phyloP scores from a whole-genome alignment of 2,797 vertebrate species.

The Coregonus ussuriensis region DNA sequence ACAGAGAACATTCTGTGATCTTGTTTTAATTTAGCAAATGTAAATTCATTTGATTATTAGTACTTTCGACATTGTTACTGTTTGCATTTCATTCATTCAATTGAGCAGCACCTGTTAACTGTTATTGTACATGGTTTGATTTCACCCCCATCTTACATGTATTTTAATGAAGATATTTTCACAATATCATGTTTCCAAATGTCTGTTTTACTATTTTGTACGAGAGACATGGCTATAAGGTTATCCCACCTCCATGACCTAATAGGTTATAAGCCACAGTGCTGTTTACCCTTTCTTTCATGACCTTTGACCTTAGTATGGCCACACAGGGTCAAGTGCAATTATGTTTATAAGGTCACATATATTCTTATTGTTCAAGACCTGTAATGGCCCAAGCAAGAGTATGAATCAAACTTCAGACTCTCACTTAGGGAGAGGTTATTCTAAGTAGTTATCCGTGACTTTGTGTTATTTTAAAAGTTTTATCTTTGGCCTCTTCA shows the following conservation, averaged over 20 bases:
- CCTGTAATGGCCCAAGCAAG: background rate
- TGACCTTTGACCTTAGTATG: background rate
- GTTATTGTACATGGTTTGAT: conserved; percentile 5
- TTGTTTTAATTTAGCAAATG: background rate
- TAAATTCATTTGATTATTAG: background rate
- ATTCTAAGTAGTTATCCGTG: conserved; percentile 18
- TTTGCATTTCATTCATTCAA: background rate
- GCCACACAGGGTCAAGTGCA: background rate
- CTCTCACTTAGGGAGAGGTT: background rate
- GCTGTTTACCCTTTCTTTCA: background rate
- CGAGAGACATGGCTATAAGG: background rate
- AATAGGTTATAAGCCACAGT: background rate
- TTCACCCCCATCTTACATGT: background rate
- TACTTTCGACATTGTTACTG: background rate
- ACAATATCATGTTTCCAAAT: background rate
- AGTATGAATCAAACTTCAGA: background rate
- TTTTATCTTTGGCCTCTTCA: conserved; percentile 20
- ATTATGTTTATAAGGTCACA: background rate
- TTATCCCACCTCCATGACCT: background rate
- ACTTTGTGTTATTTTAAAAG: conserved; percentile 22
- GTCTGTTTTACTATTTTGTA: background rate
- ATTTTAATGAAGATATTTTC: background rate
- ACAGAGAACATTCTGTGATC: background rate
- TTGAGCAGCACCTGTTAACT: background rate
- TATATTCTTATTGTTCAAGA: background rate